phyloP scores from a whole-genome alignment of 2,113 vertebrate genomes.

The Microcebus jonahi region DNA sequence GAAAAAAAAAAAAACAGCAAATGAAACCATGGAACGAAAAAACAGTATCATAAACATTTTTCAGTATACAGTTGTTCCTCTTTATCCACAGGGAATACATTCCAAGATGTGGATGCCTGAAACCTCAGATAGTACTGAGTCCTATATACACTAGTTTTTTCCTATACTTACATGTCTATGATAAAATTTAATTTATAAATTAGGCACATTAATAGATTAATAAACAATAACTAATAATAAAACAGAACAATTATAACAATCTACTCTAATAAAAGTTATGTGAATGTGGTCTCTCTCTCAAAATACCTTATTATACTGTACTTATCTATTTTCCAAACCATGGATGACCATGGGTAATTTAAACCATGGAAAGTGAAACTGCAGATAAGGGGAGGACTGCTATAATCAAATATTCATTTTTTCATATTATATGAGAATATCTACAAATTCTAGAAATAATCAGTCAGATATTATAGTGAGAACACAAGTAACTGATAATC shows the following conservation, averaged over 20 bases:
- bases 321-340: not conserved
- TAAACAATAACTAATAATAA: not conserved
- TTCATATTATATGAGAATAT: not conserved
- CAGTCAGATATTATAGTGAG: not conserved
- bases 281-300: not conserved
- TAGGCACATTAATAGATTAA: not conserved
- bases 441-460: conserved; percentile 35
- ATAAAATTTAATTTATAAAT: not conserved
- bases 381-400: not conserved
- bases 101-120: not conserved
- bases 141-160: not conserved
- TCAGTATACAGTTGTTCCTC: not conserved
- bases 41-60: not conserved
- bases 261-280: not conserved
- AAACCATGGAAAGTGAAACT: not conserved
- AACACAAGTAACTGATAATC: conserved; percentile 19
- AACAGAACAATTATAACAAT: not conserved
- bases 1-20: not conserved
- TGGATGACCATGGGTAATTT: not conserved
- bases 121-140: not conserved
- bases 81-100: not conserved
- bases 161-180: not conserved
- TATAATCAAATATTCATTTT: conserved; percentile 22
- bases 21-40: not conserved
- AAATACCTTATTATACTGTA: not conserved